Base-by-base conservation (phyloP, 2,888 invertebrate species). In the Eupeodes luniger region DNA sequence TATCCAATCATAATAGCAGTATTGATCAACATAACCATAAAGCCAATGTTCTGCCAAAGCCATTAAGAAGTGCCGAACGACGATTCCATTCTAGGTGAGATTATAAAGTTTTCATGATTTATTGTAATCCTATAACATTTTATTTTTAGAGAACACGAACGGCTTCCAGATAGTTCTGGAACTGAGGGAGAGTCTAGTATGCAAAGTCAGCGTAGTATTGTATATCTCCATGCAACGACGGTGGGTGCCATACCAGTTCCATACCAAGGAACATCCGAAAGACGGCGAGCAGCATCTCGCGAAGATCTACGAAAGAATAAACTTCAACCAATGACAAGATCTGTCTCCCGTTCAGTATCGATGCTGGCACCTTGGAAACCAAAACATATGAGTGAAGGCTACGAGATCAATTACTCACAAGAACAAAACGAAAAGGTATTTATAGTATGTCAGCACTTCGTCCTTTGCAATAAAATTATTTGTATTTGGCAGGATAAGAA, bases 241-340 rank as follows among this genome's bases (percentile, higher is more conserved):
- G 97, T 97, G 91, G 97, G 97, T 82, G 97, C 97, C 93, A 97
- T 97, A 92, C 97, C 97, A 19, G 96, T 96, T 91, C 96, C 97
- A 49, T 94, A 94, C 89, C 95, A 95, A 19, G 94, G 95, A 44
- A 90, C 94, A 12, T 94, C 94, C 5, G 55, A 70, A 5, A 94
- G 96, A 89, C 94, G 96, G 90, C 94, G 96, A 57, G 95, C 95
- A 16, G 94, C 95, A 44, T 97, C 97, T 47, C 95, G 97, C 34
- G 97, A 97, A 91, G 97, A 97, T 93, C 94, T 97, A 14, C 95
- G 96, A 14, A 92, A 91, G 81, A 87, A 90, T 64, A 90, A 91
- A 80, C 64, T 92, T 77, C 92, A 93, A 90, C 94, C 94, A 53
- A 93, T 96, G 92, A 95, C 96, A 69, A 95, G 96, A 90, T 96